Base-by-base conservation (phyloP, 2,888 invertebrate genomes). In the Dorcus parallelipipedus region DNA sequence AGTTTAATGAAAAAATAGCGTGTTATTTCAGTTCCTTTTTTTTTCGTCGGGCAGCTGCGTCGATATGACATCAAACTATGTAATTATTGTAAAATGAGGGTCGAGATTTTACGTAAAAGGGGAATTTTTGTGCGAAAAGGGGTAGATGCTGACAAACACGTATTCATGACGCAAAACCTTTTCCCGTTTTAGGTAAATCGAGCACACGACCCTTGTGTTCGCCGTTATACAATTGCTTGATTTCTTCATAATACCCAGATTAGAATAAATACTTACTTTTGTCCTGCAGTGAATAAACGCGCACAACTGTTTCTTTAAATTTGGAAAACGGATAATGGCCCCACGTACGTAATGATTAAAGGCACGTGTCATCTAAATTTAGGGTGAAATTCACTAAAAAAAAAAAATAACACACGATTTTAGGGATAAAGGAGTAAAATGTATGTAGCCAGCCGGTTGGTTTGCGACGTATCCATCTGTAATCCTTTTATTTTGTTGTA, bases 51-150 rank as follows among this genome's bases (percentile, higher is more conserved):
- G 65, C 74, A 76, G 75, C 76, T 74, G 76, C 69, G 56, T 68
- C 63, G 69, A 67, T 72, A 72, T 73, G 69, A 69, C 74, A 73
- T 73, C 72, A 72, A 75, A 77, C 74, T 75, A 71, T 73, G 75
- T 76, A 78, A 78, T 77, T 77, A 77, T 76, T 76, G 72, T 73
- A 73, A 76, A 76, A 74, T 74, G 73, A 74, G 77, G 76, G 76
- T 74, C 70, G 67, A 65, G 66, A 66, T 73, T 77, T 76, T 75
- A 74, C 75, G 74, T 73, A 76, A 78, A 78, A 77, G 76, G 76
- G 77, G 76, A 71, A 74, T 74, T 67, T 72, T 75, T 71, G 63
- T 60, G 66, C 70, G 69, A 71, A 72, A 75, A 74, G 76, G 76
- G 74, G 73, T 73, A 72, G 65, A 68, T 68, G 72, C 70, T 72